Base-by-base conservation (phyloP, 2,888 invertebrate species). In the Eupsilia transversa region DNA sequence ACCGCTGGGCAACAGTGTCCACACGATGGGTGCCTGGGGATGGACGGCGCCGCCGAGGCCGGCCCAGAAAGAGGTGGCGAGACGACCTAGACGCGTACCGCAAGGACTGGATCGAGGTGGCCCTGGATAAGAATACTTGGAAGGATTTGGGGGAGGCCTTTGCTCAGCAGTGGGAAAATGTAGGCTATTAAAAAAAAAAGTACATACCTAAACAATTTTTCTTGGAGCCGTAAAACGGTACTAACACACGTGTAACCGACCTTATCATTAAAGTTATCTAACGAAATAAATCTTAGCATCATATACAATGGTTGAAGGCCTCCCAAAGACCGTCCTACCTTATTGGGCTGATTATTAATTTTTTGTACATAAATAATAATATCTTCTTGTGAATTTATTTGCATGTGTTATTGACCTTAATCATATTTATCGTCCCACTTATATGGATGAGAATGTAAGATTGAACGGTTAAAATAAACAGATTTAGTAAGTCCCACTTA, bases 251-350 rank as follows among this genome's bases (percentile, higher is more conserved):
- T 72, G 49, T 56, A 38, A 6, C 56, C 9, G 79, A 80, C 74
- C n/a, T 41, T 74, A 63, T 65, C 46, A n/a, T 54, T 46, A 35
- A n/a, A 27, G 17, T 67, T 77, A 76, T 68, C 52, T 54, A 20
- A 38, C 0, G 0, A 38, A 46, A 61, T 52, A 60, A 60, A 77
- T 68, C 68, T 9, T 12, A 10, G 27, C 6, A 38, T n/a, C 7
- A 20, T 56, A 30, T 6, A 71, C 38, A 71, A 60, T 65, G 46
- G 33, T 27, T 12, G 46, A 43, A 59, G 35, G 6, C 46, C 59
- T 60, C 52, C 23, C 3, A 76, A 57, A 41, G 7, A 41, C 20
- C 46, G 1, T 9, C 59, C 33, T 46, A 17, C 70, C 46, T 38
- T 79, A 56, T 72, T 52, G 23, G 12, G 43, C 27, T 5, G 35